Evolutionary conservation across 2,113 vertebrate genomes (phyloP).

Genomic region (Ameiurus melas): DNA sequence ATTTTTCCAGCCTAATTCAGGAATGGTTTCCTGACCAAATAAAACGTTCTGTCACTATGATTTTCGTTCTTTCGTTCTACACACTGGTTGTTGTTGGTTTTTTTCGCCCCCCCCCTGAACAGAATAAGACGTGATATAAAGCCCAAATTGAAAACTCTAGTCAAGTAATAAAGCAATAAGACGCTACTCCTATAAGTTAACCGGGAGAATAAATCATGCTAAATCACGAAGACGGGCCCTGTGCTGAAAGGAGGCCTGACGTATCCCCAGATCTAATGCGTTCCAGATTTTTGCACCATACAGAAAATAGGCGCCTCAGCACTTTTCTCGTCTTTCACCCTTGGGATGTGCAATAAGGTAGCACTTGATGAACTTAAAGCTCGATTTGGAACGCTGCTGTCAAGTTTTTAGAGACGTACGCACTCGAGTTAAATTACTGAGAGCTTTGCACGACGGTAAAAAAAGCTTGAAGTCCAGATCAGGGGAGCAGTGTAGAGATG

Average conservation of each 20-base stretch:
- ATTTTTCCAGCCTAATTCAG: background rate
- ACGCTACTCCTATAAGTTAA: background rate
- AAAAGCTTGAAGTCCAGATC: background rate
- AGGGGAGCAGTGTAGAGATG: background rate
- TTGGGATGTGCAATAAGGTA: background rate
- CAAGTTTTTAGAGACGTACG: background rate
- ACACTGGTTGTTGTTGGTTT: no score
- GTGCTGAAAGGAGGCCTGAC: background rate
- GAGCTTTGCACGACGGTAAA: background rate
- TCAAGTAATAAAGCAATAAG: background rate
- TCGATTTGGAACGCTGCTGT: background rate
- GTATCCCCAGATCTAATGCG: background rate
- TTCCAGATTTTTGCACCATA: slow-evolving; percentile 1
- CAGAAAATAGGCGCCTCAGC: background rate
- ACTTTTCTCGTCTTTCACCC: background rate
- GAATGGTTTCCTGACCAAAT: background rate
- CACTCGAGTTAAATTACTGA: background rate
- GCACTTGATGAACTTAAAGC: background rate
- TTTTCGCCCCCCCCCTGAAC: no score
- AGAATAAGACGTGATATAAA: background rate
- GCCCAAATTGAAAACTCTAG: background rate
- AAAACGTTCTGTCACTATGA: background rate
- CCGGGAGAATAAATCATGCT: background rate
- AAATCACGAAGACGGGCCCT: background rate
- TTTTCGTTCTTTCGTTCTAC: background rate